These are phyloP conservation scores for Xerus inauris DNA, from an alignment of 2,113 vertebrate species.

Conservation along the genomic window DNA sequence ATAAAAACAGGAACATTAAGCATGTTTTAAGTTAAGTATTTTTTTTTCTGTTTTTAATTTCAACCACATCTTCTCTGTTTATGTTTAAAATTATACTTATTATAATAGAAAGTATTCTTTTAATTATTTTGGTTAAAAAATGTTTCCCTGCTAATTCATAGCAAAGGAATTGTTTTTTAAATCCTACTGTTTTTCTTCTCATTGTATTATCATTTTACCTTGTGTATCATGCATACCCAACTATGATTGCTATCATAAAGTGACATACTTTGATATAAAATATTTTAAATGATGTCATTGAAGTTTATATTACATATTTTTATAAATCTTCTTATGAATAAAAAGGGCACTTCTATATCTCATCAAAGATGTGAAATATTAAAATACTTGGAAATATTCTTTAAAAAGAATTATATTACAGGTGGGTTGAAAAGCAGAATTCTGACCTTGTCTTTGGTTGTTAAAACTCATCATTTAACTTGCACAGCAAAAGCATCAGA, in stretches of 20 bases:
- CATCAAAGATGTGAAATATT: conserved; percentile 20
- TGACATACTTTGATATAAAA: background rate
- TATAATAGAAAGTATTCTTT: background rate
- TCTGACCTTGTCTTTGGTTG: conserved; percentile 53
- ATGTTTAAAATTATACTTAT: background rate
- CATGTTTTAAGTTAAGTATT: background rate
- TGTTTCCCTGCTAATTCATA: background rate
- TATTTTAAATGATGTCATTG: background rate
- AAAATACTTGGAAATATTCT: conserved; percentile 26
- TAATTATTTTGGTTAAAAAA: background rate
- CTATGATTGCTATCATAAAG: background rate
- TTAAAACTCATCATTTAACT: background rate
- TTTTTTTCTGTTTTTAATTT: background rate
- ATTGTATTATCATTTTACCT: background rate
- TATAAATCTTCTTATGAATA: background rate
- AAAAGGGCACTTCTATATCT: conserved; percentile 49
- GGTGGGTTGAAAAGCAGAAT: conserved; percentile 37
- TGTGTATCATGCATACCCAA: background rate
- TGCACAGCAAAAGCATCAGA: conserved; percentile 43
- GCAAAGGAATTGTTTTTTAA: background rate
- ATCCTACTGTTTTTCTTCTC: background rate
- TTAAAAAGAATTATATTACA: background rate
- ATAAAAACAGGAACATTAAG: background rate
- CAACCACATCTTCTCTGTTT: background rate
- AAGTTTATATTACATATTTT: background rate